phyloP scores from a whole-genome alignment of 2,888 invertebrate species.

The Eristalis arbustorum region DNA sequence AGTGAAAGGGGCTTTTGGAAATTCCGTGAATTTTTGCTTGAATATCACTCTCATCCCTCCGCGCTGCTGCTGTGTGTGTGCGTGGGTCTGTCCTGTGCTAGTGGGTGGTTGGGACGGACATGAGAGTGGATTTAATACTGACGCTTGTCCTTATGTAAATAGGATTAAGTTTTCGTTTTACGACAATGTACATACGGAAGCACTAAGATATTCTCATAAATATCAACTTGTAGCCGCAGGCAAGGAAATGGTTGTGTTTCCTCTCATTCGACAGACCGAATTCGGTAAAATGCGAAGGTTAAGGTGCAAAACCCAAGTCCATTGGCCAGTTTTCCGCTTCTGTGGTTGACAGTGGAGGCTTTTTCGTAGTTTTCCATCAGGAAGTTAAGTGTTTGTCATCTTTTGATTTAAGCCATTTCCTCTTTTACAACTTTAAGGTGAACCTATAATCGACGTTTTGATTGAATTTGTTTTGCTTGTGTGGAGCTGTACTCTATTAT shows the following conservation, averaged over 20 bases:
- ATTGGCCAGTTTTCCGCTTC: neutral
- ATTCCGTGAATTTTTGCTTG: neutral
- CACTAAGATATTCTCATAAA: neutral
- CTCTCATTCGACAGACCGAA: neutral
- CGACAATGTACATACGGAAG: neutral
- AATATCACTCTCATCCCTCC: neutral
- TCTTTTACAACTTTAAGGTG: neutral
- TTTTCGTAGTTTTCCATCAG: neutral
- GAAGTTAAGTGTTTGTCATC: neutral
- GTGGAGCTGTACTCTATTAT: neutral
- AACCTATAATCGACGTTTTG: too few species aligned
- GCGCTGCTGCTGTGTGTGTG: too few species aligned
- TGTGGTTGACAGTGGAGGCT: neutral
- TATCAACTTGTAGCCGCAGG: neutral
- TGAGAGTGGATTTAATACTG: neutral
- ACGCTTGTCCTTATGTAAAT: conserved; percentile 7
- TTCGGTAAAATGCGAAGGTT: neutral
- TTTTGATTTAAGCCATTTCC: neutral
- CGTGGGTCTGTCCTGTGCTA: neutral
- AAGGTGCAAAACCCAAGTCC: neutral
- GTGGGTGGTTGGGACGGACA: neutral
- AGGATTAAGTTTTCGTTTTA: neutral
- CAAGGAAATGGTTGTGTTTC: neutral
- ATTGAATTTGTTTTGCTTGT: neutral
- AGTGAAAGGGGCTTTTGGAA: neutral